Conservation (phyloP, 37 sponge, comb jelly and placozoan species). For the Agelas oroides region DNA sequence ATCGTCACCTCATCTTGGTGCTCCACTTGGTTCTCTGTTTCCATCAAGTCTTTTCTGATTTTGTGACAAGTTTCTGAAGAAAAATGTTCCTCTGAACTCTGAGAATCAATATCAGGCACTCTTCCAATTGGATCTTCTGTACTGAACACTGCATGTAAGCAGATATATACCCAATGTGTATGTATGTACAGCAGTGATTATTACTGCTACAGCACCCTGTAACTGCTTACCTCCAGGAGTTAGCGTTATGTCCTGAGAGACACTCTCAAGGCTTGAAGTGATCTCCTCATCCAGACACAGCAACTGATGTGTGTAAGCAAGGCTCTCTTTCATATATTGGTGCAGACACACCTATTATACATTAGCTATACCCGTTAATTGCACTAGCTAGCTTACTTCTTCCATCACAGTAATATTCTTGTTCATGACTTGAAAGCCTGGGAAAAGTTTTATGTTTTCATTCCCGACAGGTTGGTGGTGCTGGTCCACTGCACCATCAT, state of each 20-base stretch:
- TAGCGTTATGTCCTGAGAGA: constrained; percentile 1
- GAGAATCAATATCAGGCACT: too few relatives aligned
- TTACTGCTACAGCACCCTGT: too few relatives aligned
- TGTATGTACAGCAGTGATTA: too few relatives aligned
- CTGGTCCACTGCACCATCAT: too few relatives aligned
- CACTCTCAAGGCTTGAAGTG: background rate
- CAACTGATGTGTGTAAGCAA: constrained; percentile 2
- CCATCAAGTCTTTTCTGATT: background rate
- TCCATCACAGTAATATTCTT: constrained; percentile 3
- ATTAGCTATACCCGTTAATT: too few relatives aligned
- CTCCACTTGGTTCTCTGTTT: background rate
- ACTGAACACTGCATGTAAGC: background rate
- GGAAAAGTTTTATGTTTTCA: too few relatives aligned
- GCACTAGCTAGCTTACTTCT: background rate
- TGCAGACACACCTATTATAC: too few relatives aligned
- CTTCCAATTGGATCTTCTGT: background rate
- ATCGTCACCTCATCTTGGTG: too few relatives aligned
- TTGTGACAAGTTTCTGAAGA: background rate
- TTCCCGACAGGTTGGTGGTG: background rate
- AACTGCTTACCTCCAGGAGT: background rate
- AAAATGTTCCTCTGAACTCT: too few relatives aligned
- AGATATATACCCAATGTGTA: background rate
- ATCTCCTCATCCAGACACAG: constrained; percentile 6
- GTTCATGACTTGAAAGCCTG: background rate
- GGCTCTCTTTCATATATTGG: too few relatives aligned